These are phyloP conservation scores for Saguinus imperator DNA, from an alignment of 2,113 vertebrate species.

Conservation along the genomic window DNA sequence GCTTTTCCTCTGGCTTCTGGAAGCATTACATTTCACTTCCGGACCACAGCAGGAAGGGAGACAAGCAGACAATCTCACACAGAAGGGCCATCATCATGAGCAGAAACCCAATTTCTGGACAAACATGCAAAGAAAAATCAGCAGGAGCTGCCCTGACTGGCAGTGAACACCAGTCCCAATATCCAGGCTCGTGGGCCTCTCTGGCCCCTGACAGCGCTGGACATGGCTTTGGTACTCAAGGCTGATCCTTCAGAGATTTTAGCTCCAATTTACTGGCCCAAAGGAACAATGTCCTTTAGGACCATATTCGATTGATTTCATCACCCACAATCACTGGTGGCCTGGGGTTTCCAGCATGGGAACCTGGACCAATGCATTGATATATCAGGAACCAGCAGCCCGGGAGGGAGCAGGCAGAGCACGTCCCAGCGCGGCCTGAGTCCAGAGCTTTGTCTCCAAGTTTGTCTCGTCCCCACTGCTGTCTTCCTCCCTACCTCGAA, in stretches of 20 bases:
- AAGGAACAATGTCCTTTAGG: background rate
- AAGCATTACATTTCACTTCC: background rate
- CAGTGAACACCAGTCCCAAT: background rate
- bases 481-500: background rate
- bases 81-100: background rate
- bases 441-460: conserved; percentile 41
- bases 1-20: background rate
- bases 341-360: background rate
- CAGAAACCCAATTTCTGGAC: conserved; percentile 16
- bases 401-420: background rate
- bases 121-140: background rate
- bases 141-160: background rate
- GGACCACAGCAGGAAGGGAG: conserved; percentile 45
- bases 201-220: background rate
- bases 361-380: background rate
- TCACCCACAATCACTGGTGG: background rate
- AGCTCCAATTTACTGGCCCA: background rate
- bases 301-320: background rate
- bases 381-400: background rate
- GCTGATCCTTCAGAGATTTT: rapidly evolving
- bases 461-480: conserved; percentile 21
- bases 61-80: background rate
- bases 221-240: background rate
- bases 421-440: background rate
- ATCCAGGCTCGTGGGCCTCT: background rate